Base-by-base conservation (phyloP, 2,113 vertebrate species). In the Myotis yumanensis region DNA sequence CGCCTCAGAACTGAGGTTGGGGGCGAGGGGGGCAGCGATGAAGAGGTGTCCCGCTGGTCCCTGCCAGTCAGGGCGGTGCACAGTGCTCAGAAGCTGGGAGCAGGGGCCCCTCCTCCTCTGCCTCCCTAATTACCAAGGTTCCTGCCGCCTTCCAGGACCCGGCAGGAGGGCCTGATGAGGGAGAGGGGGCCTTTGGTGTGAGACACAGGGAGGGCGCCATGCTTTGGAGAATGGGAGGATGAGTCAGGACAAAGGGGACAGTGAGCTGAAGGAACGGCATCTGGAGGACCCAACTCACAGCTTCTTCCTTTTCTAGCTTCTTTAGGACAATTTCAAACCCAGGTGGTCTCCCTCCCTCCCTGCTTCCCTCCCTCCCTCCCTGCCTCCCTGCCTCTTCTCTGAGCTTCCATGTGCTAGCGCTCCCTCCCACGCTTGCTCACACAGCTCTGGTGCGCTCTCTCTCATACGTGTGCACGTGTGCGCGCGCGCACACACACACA, bases 1-100 rank as follows among this genome's bases (percentile, higher is more conserved):
- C 35, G 22, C 73, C 51, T 48, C 17, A 51, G 3, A 82, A 37
- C 46, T 10, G 46, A 7, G 46, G 46, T 46, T 0, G 84, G 48
- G 30, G 0, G 16, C 8, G 23, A 43, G 40, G 0, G 16, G 11
- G 28, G 40, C 30, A 28, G 20, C 1, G 52, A 20, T 20, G 40
- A 23, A 40, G 68, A 35, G 11, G 4, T 1, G 46, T 15, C 16
- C 40, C 37, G 25, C 20, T 35, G 11, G 11, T 6, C 69, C n/a
- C n/a, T 0, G 14, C 20, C 57, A 17, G 51, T 25, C 25, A 17
- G 51, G 51, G 59, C 4, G 5, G 79, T 9, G 62, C 23, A 4
- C 18, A 35, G 25, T 4, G 28, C 15, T 11, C 22, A 66, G 93
- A 81, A 1, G 2, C 46, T 11, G 46, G 12, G 14, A 15, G 57